These are phyloP conservation scores for Dromiciops gliroides DNA, from an alignment of 2,113 vertebrate genomes.

Conservation along the genomic window DNA sequence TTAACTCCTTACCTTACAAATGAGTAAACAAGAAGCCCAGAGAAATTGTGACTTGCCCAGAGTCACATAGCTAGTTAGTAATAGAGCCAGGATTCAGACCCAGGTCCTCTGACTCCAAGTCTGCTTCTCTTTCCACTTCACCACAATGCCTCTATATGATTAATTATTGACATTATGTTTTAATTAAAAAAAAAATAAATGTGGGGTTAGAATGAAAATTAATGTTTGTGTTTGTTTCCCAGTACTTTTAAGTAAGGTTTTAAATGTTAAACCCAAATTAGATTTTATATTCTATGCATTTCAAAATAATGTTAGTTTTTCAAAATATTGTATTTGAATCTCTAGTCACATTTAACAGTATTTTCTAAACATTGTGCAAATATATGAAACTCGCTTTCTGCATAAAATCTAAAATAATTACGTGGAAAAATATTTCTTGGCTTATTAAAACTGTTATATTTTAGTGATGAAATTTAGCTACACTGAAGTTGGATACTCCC, in stretches of 20 bases:
- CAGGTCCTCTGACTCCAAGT: neutral
- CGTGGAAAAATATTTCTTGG: conserved; percentile 7
- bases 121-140: neutral
- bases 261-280: conserved; percentile 6
- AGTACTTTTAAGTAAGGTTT: neutral
- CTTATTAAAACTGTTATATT: neutral
- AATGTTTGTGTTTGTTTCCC: conserved; percentile 23
- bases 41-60: neutral
- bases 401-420: conserved; percentile 3
- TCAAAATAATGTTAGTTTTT: neutral
- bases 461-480: neutral
- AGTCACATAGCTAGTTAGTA: neutral
- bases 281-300: conserved; percentile 4
- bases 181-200: neutral
- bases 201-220: neutral
- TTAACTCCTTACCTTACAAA: neutral
- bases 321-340: neutral
- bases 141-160: neutral
- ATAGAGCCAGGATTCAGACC: neutral
- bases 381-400: conserved; percentile 21
- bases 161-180: neutral
- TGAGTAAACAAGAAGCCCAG: neutral
- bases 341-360: neutral
- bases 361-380: conserved; percentile 48
- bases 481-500: neutral